These are phyloP conservation scores for Catagonus wagneri DNA, from an alignment of 2,113 vertebrate species.

Conservation along the genomic window DNA sequence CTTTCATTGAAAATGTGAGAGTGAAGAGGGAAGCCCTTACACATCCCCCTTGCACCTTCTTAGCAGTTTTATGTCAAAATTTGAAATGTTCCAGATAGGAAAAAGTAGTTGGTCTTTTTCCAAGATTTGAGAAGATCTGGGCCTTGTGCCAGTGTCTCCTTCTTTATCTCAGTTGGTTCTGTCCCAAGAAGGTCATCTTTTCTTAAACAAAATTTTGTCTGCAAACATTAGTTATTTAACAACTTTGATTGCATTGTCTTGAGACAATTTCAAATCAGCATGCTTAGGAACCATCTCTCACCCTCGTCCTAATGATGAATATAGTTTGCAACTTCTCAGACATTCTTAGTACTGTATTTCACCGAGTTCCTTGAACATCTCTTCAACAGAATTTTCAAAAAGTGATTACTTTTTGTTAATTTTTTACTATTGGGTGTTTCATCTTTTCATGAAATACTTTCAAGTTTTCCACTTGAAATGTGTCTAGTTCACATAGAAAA, in stretches of 20 bases:
- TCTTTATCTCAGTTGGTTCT: constrained; percentile 59
- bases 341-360: not conserved
- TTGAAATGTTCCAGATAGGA: constrained; percentile 40
- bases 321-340: not conserved
- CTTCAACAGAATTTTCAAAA: constrained; percentile 20
- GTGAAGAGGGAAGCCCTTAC: not conserved
- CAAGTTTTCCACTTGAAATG: not conserved
- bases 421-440: not conserved
- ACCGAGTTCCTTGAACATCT: not conserved
- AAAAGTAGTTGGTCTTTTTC: constrained; percentile 43
- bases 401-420: not conserved
- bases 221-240: constrained; percentile 53
- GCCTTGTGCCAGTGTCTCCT: constrained; percentile 51
- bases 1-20: constrained; percentile 6
- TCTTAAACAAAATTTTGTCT: constrained; percentile 60
- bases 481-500: constrained; percentile 11
- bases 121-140: constrained; percentile 54
- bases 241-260: constrained; percentile 31
- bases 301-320: constrained; percentile 22
- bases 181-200: constrained; percentile 52
- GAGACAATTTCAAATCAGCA: constrained; percentile 46
- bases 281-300: constrained; percentile 18
- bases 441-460: not conserved
- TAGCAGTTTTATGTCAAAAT: constrained; percentile 51
- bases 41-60: not conserved